A percentile compares a stretch with the other conserved stretches of the same genome.
phyloP scores from a whole-genome alignment of 2,113 vertebrate genomes.

The Ictidomys tridecemlineatus region DNA sequence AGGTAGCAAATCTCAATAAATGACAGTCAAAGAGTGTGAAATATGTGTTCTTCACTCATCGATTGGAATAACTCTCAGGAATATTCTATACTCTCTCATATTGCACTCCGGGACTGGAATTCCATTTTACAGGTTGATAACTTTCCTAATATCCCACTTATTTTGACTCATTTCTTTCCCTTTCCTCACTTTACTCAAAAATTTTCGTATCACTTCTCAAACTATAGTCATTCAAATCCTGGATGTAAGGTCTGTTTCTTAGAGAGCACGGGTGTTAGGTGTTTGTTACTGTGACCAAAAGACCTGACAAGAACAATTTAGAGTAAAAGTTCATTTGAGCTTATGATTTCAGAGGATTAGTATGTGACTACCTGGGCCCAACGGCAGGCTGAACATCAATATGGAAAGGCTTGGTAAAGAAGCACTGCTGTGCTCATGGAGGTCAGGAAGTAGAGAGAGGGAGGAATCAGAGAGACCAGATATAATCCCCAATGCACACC shows the following conservation, averaged over 20 bases:
- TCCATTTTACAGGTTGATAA: neutral
- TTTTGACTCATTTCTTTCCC: neutral
- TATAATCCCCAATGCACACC: too few relatives aligned
- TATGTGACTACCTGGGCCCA: too few relatives aligned
- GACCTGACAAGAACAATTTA: too few relatives aligned
- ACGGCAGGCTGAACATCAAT: too few relatives aligned
- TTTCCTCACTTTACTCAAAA: neutral
- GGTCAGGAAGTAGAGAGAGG: too few relatives aligned
- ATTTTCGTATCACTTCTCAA: neutral
- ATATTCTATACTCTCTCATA: neutral
- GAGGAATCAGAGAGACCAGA: too few relatives aligned
- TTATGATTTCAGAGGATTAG: too few relatives aligned
- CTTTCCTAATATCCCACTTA: neutral
- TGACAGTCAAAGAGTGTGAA: neutral
- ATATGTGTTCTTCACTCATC: neutral
- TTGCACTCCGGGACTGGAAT: neutral
- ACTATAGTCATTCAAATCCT: neutral
- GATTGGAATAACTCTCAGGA: neutral
- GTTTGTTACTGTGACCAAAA: too few relatives aligned
- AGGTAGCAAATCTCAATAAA: neutral
- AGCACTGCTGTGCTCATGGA: too few relatives aligned
- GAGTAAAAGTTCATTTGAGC: too few relatives aligned
- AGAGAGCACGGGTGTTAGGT: neutral
- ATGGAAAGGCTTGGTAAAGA: too few relatives aligned
- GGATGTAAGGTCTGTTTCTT: neutral